Conservation (phyloP, 2,888 invertebrate genomes). For the Neoitamus cyanurus region DNA sequence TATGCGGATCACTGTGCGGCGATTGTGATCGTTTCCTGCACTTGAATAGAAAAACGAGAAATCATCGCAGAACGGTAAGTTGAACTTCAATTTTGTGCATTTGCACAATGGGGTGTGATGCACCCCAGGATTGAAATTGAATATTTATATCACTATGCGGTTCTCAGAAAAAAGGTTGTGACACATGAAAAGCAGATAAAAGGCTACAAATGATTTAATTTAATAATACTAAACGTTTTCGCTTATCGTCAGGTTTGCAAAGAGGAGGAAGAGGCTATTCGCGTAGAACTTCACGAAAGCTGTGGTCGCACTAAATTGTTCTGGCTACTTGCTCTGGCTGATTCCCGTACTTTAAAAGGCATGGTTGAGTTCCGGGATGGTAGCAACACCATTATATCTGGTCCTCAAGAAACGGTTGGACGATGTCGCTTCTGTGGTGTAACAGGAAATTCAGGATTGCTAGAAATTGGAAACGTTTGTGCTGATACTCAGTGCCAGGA, state of each 20-base stretch:
- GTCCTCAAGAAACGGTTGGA: slow-evolving; percentile 71
- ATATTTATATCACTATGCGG: no score
- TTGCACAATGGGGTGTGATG: no score
- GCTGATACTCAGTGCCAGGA: slow-evolving; percentile 94
- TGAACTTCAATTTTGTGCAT: no score
- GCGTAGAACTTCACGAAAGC: slow-evolving; percentile 96
- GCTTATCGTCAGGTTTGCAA: slow-evolving; percentile 73
- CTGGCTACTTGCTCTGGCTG: slow-evolving; percentile 93
- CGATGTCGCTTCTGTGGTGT: slow-evolving; percentile 93
- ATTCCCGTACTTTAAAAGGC: slow-evolving; percentile 91
- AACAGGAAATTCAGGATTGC: slow-evolving; percentile 81
- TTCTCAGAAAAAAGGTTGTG: no score
- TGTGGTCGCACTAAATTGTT: slow-evolving; percentile 96
- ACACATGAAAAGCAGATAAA: no score
- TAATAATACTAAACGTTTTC: slow-evolving; percentile 71
- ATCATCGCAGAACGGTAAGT: slow-evolving; percentile 76
- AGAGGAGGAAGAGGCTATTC: slow-evolving; percentile 95
- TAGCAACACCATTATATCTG: slow-evolving; percentile 66
- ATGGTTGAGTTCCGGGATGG: slow-evolving; percentile 91
- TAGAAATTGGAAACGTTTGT: slow-evolving; percentile 94
- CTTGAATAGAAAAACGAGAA: slow-evolving; percentile 85
- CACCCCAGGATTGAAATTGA: no score
- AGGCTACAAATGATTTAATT: slow-evolving; percentile 30
- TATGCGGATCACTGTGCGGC: slow-evolving; percentile 92
- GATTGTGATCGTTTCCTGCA: slow-evolving; percentile 97